Evolutionary conservation across 1,140 invertebrate species (phyloP), one percentile per base, ranked within the genome.

Genomic region (Meloidogyne hapla): DNA sequence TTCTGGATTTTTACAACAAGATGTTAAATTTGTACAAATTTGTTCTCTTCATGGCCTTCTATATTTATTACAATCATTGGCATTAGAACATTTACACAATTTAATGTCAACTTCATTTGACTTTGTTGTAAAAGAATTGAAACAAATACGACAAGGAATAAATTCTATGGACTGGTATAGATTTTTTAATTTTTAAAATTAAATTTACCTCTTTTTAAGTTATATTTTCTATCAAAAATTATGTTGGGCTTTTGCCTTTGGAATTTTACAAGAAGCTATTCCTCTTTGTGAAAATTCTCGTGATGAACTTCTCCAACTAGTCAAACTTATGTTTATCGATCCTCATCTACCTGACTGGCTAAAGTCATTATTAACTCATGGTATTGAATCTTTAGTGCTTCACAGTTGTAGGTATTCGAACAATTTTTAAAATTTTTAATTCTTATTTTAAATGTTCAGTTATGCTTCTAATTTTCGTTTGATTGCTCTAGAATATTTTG

Each of bases 41-140:
- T 78, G 80, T 28, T 80, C 82, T 63, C 69, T 83, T 48, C 61
- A 87, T 62, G 82, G 82, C 48, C 26, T 83, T 12, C 48, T 87
- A 56, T 83, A 83, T 71, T 68, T 83, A 26, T 71, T 87, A 26
- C 82, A 83, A 69, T 86, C 84, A 13, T 23, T 77, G 6, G 61
- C 74, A 21, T 33, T 78, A 6, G 79, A 87, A 9, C 28, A 26
- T 18, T 66, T 79, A 5, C 69, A 76, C 13, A 69, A 68, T 38
- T 38, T 77, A 18, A 66, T 81, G 45, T 38, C 69, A 8, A 42
- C 38, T 42, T 26, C 69, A 1, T 23, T 69, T 28, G 68, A 84
- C 23, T 86, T 80, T 38, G 28, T 86, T 13, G 56, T 85, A 25
- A 63, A 28, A 13, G 82, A 83, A 75, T 28, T 87, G 21, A 28